These are phyloP conservation scores for Camelus bactrianus DNA, from an alignment of 2,113 vertebrate genomes.

Conservation along the genomic window DNA sequence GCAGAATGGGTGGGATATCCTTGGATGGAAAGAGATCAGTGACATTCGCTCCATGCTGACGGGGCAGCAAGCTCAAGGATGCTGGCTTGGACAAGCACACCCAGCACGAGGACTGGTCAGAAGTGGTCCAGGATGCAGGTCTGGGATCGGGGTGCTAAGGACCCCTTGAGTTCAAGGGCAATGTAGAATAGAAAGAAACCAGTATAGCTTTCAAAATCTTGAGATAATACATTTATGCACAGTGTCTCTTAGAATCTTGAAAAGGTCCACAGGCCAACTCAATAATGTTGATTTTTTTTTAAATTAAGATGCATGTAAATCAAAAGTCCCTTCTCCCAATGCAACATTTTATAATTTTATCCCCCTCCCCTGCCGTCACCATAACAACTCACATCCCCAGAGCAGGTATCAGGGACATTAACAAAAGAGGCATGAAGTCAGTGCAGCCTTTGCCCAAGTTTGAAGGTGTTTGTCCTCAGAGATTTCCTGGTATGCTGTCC, in stretches of 20 bases:
- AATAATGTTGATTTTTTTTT: background rate
- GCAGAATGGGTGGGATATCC: no score
- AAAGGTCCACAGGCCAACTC: background rate
- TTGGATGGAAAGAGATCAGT: background rate
- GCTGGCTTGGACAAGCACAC: background rate
- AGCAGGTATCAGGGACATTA: background rate
- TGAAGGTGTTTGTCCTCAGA: background rate
- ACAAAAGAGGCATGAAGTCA: background rate
- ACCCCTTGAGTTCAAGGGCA: background rate
- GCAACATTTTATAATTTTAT: background rate
- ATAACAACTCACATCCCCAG: background rate
- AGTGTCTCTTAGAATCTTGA: background rate
- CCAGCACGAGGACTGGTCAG: background rate
- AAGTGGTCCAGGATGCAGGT: background rate
- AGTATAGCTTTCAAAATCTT: background rate
- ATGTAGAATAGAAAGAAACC: background rate
- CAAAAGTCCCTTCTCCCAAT: background rate
- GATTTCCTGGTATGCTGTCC: background rate
- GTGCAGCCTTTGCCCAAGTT: background rate
- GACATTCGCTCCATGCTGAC: background rate
- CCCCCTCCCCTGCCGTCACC: background rate
- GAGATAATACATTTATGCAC: background rate
- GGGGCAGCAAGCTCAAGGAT: background rate
- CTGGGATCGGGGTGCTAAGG: background rate
- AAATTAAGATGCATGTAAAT: background rate